Evolutionary conservation across 2,113 vertebrate genomes (phyloP).

Genomic region (Leiothrix lutea): DNA sequence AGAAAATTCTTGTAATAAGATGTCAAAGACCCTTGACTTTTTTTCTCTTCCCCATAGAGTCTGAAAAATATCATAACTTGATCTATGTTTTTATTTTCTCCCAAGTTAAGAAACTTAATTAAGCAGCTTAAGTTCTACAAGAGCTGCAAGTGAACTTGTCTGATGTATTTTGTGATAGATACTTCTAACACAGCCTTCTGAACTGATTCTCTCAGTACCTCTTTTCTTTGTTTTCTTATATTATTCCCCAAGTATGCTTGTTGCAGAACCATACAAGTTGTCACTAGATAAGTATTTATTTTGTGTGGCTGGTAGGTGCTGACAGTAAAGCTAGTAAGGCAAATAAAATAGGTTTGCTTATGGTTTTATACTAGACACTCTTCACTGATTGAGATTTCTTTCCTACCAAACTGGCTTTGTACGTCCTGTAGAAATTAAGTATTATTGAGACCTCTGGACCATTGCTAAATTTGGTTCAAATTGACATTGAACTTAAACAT

Average conservation of each 20-base stretch:
- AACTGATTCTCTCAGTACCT: neutral
- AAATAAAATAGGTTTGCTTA: neutral
- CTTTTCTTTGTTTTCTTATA: neutral
- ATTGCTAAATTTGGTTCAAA: neutral
- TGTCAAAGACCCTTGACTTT: neutral
- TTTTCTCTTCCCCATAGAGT: neutral
- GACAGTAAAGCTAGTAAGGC: neutral
- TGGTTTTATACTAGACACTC: neutral
- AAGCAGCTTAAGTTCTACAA: neutral
- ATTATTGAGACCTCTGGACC: neutral
- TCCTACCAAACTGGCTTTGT: neutral
- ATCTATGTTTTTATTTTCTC: neutral
- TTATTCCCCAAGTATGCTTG: neutral
- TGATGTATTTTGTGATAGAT: neutral
- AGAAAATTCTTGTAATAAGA: neutral
- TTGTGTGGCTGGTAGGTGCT: neutral
- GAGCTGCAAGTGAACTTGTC: neutral
- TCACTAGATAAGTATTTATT: neutral
- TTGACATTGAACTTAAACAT: neutral
- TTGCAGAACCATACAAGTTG: neutral
- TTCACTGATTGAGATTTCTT: neutral
- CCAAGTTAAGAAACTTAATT: slow-evolving; percentile 16
- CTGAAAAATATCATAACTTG: neutral
- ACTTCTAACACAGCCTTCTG: neutral
- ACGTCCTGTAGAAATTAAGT: neutral